Conservation (phyloP, 2,113 vertebrate genomes). For the Mystacornis crossleyi region DNA sequence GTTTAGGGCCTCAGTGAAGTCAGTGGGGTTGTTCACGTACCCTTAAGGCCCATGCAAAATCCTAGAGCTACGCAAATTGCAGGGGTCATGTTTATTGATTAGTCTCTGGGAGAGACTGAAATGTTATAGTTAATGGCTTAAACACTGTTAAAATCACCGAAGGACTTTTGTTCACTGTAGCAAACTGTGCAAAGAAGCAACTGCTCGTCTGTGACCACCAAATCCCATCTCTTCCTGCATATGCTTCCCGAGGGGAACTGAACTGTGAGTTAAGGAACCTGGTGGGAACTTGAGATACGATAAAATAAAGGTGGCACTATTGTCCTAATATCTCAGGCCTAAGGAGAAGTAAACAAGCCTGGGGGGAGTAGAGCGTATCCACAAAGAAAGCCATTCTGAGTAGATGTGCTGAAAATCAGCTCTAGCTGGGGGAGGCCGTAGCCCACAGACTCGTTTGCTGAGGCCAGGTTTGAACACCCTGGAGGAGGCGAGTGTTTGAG, state of each 20-base stretch:
- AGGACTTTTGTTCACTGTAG: background rate
- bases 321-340: background rate
- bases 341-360: background rate
- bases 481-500: background rate
- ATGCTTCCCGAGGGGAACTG: background rate
- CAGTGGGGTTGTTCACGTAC: accelerated
- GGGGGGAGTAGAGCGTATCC: accelerated
- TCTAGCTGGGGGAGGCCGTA: background rate
- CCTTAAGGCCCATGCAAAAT: background rate
- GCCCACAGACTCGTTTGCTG: background rate
- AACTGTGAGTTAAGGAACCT: background rate
- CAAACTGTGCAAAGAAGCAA: background rate
- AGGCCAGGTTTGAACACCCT: background rate
- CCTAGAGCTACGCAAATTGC: background rate
- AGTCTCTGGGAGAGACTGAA: background rate
- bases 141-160: accelerated
- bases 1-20: background rate
- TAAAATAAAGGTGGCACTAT: background rate
- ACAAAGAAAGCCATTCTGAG: background rate
- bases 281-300: background rate
- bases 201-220: background rate
- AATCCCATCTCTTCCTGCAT: background rate
- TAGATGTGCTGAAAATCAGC: background rate
- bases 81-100: background rate
- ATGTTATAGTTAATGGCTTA: background rate